Evolutionary conservation across 2,888 invertebrate genomes (phyloP).

Genomic region (Andricus quercusramuli): DNA sequence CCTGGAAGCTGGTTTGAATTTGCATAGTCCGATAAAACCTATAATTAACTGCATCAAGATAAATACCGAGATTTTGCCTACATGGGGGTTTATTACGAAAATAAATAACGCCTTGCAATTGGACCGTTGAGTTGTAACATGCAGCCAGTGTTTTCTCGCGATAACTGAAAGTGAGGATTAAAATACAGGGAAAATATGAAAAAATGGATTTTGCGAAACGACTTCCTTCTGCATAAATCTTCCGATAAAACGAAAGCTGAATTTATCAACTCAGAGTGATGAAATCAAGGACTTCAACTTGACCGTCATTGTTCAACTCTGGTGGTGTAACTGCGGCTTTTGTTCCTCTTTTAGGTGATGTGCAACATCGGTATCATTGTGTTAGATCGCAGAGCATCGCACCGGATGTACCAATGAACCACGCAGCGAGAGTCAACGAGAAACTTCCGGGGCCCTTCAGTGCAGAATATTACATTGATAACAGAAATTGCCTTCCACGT

Average conservation of each 20-base stretch:
- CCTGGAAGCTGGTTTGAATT: conserved; percentile 11
- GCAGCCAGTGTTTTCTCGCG: conserved; percentile 20
- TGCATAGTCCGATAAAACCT: conserved; percentile 29
- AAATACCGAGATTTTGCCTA: conserved; percentile 23
- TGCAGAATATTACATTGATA: conserved; percentile 73
- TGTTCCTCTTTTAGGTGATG: conserved; percentile 69
- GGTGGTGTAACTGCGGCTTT: conserved; percentile 51
- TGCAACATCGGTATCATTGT: conserved; percentile 68
- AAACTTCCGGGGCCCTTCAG: conserved; percentile 72
- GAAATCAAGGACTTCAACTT: conserved; percentile 13
- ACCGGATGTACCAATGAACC: conserved; percentile 77
- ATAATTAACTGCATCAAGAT: conserved; percentile 30
- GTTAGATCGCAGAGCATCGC: conserved; percentile 63
- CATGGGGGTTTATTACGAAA: conserved; percentile 17
- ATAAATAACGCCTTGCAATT: conserved; percentile 19
- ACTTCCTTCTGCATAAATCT: neutral
- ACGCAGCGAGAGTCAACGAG: conserved; percentile 75
- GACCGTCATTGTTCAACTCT: conserved; percentile 1
- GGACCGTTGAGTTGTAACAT: conserved; percentile 18
- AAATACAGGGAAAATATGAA: neutral
- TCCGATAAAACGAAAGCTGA: neutral
- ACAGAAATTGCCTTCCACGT: conserved; percentile 70
- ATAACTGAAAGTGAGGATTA: conserved; percentile 21
- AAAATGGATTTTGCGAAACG: neutral
- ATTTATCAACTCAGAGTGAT: neutral